phyloP scores from a whole-genome alignment of 2,888 invertebrate genomes.

The Idaea dimidiata region DNA sequence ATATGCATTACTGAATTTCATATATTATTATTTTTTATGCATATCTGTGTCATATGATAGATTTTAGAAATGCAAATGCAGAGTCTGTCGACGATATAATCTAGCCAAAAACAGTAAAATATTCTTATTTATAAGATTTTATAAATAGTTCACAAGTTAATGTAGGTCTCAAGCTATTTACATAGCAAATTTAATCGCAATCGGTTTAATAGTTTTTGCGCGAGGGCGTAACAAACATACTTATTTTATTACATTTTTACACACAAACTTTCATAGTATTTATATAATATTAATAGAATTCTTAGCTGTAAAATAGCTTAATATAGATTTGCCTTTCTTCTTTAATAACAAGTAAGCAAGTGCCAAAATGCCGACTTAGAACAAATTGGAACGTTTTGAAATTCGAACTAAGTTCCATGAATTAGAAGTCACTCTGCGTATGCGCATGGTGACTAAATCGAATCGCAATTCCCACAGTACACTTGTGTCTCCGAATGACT shows the following conservation, averaged over 20 bases:
- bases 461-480: slow-evolving; percentile 12
- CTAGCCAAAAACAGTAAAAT: too few relatives aligned
- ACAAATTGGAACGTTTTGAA: slow-evolving; percentile 33
- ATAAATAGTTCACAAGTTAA: too few relatives aligned
- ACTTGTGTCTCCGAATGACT: background rate
- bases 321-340: background rate
- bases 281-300: too few relatives aligned
- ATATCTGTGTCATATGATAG: background rate
- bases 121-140: too few relatives aligned
- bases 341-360: background rate
- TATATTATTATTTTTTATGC: background rate
- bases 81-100: too few relatives aligned
- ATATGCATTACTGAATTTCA: background rate
- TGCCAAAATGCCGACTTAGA: background rate
- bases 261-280: too few relatives aligned
- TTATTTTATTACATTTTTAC: too few relatives aligned
- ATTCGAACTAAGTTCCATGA: slow-evolving; percentile 51
- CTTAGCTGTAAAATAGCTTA: background rate
- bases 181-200: too few relatives aligned
- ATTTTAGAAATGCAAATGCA: background rate
- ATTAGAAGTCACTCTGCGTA: slow-evolving; percentile 58
- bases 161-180: too few relatives aligned
- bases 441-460: slow-evolving; percentile 69
- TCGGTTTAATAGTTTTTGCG: too few relatives aligned
- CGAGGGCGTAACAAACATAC: too few relatives aligned